Evolutionary conservation across 92 coral and sea anemone genomes (phyloP).

Genomic region (Palythoa caribaeorum): DNA sequence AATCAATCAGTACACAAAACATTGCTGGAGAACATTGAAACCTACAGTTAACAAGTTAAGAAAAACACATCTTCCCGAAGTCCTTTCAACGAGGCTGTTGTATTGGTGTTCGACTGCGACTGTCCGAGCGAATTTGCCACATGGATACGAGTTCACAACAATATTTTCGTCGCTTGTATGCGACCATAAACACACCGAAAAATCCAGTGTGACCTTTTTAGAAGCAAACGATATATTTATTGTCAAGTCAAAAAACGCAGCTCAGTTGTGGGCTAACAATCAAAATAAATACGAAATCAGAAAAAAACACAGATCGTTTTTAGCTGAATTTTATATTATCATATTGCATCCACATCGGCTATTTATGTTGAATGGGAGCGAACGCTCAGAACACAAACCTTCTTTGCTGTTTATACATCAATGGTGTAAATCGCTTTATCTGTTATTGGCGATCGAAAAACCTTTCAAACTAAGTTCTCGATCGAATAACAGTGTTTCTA

Average conservation of each 20-base stretch:
- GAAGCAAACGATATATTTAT: background rate
- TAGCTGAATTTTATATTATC: slow-evolving; percentile 51
- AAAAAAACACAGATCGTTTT: slow-evolving; percentile 29
- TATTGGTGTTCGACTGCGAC: slow-evolving; percentile 15
- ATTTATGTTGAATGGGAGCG: slow-evolving; percentile 40
- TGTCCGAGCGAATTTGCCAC: slow-evolving; percentile 35
- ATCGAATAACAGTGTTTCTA: slow-evolving; percentile 54
- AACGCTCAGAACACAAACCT: background rate
- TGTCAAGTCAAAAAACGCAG: background rate
- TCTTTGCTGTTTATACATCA: slow-evolving; percentile 13
- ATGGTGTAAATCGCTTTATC: background rate
- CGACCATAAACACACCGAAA: slow-evolving; percentile 30
- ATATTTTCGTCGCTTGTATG: slow-evolving; percentile 29
- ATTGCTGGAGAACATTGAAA: slow-evolving; percentile 2
- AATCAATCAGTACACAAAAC: background rate
- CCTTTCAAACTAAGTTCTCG: background rate
- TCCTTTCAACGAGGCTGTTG: slow-evolving; percentile 11
- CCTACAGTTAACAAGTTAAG: background rate
- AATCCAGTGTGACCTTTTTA: background rate
- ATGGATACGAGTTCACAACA: slow-evolving; percentile 44
- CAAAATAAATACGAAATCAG: slow-evolving; percentile 52
- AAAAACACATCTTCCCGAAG: slow-evolving; percentile 8
- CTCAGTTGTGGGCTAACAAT: slow-evolving; percentile 7
- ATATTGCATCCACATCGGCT: slow-evolving; percentile 59
- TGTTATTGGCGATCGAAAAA: background rate